phyloP scores from a whole-genome alignment of 1,140 invertebrate genomes.

The Bombus huntii region DNA sequence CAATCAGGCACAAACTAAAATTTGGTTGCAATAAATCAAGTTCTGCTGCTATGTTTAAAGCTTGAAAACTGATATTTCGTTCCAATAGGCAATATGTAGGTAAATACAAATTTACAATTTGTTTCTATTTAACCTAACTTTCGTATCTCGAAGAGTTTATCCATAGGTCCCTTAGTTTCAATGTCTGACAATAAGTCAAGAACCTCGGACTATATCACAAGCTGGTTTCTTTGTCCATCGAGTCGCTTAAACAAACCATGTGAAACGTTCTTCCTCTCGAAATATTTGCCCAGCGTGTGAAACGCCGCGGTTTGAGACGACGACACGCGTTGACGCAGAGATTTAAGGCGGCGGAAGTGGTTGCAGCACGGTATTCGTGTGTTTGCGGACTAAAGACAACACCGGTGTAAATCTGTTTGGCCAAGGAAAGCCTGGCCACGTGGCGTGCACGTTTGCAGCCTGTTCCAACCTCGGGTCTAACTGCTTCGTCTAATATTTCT shows the following conservation, averaged over 20 bases:
- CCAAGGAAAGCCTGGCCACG: conserved; percentile 52
- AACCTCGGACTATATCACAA: neutral
- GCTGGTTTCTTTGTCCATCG: neutral
- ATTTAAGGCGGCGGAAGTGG: conserved; percentile 48
- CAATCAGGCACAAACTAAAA: too few species aligned
- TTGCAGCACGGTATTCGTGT: conserved; percentile 41
- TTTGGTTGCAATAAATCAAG: too few species aligned
- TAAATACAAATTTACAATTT: neutral
- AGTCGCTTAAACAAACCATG: conserved; percentile 7
- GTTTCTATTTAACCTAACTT: neutral
- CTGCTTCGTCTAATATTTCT: conserved; percentile 41
- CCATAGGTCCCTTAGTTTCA: neutral
- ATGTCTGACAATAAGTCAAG: neutral
- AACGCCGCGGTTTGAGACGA: neutral
- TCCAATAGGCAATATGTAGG: too few species aligned
- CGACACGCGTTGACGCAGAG: conserved; percentile 14
- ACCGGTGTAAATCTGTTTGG: conserved; percentile 64
- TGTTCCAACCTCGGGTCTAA: conserved; percentile 8
- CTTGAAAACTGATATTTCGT: too few species aligned
- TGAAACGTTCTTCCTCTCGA: neutral
- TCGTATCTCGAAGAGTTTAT: neutral
- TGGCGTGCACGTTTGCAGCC: conserved; percentile 53
- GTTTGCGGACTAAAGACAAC: conserved; percentile 58
- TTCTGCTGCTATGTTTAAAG: too few species aligned
- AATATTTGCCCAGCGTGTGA: conserved; percentile 21